Evolutionary conservation across 2,797 vertebrate genomes (phyloP), one percentile per base, ranked within the genome.

Genomic region (Diglossa cyanea): DNA sequence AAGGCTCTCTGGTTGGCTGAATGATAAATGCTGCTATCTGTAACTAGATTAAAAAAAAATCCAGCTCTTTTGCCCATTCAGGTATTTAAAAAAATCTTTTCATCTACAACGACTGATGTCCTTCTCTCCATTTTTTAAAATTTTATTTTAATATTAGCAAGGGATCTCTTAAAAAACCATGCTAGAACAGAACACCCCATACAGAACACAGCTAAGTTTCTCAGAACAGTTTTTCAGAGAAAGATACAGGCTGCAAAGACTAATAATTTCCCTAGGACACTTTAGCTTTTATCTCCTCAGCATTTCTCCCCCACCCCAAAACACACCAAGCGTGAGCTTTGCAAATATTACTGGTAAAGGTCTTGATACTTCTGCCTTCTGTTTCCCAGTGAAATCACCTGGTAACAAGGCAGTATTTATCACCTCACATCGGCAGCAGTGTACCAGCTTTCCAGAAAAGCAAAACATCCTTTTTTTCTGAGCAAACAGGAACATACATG

Each of bases 11-110:
- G 93, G 74, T 84, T 94, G 80, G 73, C 66, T 88, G 93, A 85
- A 91, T 74, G 71, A 94, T 73, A 96, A 97, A 95, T 9, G 33
- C 55, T 63, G 61, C 61, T 94, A 66, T 82, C 74, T 63, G 31
- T 50, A 70, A 65, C 37, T 30, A 76, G 47, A 68, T 68, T 53
- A 11, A 70, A 21, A 33, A 11, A 11, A 28, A 40, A 40, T 17
- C 24, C n/a, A 66, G 24, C 35, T 76, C 55, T 72, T 93, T 62
- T 91, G 40, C 53, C 55, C 48, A 80, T 39, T 82, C 63, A 73
- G n/a, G 10, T 60, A 54, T 65, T 72, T 63, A 9, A 87, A 86
- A 57, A 86, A 42, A 51, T 15, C 11, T 77, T 81, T 51, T 55
- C 25, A 44, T 44, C 73, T 70, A 70, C 35, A 72, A 50, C 57